Evolutionary conservation across 1,140 invertebrate species (phyloP), one percentile per base, ranked within the genome.

Genomic region (Plectrocnemia conspersa): DNA sequence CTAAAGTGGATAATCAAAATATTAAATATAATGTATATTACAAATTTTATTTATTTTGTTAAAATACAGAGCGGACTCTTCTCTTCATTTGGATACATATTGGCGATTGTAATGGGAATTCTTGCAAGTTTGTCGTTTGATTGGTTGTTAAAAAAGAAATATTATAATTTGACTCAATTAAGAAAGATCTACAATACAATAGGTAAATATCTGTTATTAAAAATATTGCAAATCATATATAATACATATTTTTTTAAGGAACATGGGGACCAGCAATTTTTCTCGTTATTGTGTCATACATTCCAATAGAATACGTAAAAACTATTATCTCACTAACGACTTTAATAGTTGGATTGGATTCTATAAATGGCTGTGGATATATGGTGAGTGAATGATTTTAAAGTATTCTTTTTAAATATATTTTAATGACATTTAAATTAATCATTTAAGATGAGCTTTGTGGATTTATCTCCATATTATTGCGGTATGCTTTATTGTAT

Each of bases 381-480:
- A n/a, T 25, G 42, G 42, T 45, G 29, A 40, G 4, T 40, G 3
- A 18, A 2, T 18, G n/a, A n/a, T n/a, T 18, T 40, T 40, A 3
- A 40, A 15, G 21, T 18, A 18, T 2, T 5, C 10, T 23, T 2
- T 13, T 19, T 42, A 42, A 7, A 13, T 5, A 6, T 13, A 36
- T 13, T 36, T 42, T 24, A 23, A n/a, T 23, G 23, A 23, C 11
- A 24, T 23, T 11, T 24, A 24, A n/a, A n/a, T n/a, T 42, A 13
- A 4, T 45, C 29, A 27, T 27, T 1, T 15, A 6, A 50, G 47
- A 32, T 50, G 18, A 50, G 38, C 27, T 22, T 24, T 25, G 18
- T 50, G 2, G 47, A 50, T 38, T 38, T 50, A 21, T 36, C 47
- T 3, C 47, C 47, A 13, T 38, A 50, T 15, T 50, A 24, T 50